Evolutionary conservation across 1,140 invertebrate genomes (phyloP), one percentile per base, ranked within the genome.

Genomic region (Probaryconus sp.): DNA sequence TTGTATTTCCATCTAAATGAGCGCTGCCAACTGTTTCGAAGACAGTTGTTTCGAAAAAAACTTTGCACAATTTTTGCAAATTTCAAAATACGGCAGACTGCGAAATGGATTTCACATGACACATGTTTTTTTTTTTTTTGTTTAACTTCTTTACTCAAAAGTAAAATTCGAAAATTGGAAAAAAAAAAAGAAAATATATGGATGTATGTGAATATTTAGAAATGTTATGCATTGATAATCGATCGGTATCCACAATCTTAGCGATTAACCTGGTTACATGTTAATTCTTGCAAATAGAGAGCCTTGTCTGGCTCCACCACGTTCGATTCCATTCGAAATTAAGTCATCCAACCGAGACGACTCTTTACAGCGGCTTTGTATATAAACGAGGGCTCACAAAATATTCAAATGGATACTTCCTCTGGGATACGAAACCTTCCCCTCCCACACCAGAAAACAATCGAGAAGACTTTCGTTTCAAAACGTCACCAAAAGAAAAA

Each of bases 261-360:
- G 18, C 43, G 55, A 61, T 75, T 75, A 75, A 75, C 72, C 72
- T 60, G 58, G 47, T 75, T 75, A 60, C 72, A 75, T 75, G 42
- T 75, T 75, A 69, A 69, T 75, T 53, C 18, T 75, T 69, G 72
- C 72, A 69, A 75, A 75, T 75, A 38, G 58, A 65, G 60, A 40
- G 60, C 72, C 64, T 69, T 69, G 64, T 55, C 37, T 53, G 38
- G 38, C 64, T 50, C 7, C 33, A 63, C 31, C 51, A 58, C 48
- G 47, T 68, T 68, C 61, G 55, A 74, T 68, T 67, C 37, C 56
- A 67, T 63, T 51, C 58, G 47, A 68, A 68, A 74, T 74, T 74
- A 68, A 68, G 43, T 64, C 71, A 38, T 63, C 43, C 51, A 43
- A 55, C 42, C 40, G 40, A 42, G 51, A 56, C 63, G 53, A 17